Evolutionary conservation across 2,113 vertebrate species (phyloP).

Genomic region (Rhynchomys soricoides): DNA sequence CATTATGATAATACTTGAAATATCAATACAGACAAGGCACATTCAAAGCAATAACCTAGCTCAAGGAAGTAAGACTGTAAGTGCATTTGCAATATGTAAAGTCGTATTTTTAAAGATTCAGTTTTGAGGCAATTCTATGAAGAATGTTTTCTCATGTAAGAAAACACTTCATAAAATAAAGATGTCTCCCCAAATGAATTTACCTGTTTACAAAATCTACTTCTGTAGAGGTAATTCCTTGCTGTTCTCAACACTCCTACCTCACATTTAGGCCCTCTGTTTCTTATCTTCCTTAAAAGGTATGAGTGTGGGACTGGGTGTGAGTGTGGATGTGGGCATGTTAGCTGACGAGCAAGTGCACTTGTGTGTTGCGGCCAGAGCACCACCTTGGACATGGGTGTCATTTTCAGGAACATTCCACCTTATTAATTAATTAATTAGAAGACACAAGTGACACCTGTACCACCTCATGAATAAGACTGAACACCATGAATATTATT

Average conservation of each 20-base stretch:
- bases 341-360: too few relatives aligned
- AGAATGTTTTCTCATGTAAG: constrained; percentile 34
- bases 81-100: constrained; percentile 18
- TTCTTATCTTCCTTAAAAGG: not conserved
- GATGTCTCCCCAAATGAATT: constrained; percentile 4
- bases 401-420: not conserved
- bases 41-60: not conserved
- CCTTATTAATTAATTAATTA: not conserved
- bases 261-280: not conserved
- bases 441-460: constrained; percentile 48
- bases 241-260: not conserved
- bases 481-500: not conserved
- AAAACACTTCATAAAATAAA: constrained; percentile 36
- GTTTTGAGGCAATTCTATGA: constrained; percentile 16
- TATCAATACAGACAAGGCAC: not conserved
- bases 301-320: not conserved
- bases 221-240: not conserved
- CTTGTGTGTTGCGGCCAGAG: not conserved
- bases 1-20: constrained; percentile 35
- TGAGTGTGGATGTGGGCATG: not conserved
- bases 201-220: not conserved
- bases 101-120: constrained; percentile 22
- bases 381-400: not conserved
- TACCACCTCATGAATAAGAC: not conserved
- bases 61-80: not conserved